Evolutionary conservation across 2,113 vertebrate species (phyloP), one percentile per base, ranked within the genome.

Genomic region (Bubo scandiacus): DNA sequence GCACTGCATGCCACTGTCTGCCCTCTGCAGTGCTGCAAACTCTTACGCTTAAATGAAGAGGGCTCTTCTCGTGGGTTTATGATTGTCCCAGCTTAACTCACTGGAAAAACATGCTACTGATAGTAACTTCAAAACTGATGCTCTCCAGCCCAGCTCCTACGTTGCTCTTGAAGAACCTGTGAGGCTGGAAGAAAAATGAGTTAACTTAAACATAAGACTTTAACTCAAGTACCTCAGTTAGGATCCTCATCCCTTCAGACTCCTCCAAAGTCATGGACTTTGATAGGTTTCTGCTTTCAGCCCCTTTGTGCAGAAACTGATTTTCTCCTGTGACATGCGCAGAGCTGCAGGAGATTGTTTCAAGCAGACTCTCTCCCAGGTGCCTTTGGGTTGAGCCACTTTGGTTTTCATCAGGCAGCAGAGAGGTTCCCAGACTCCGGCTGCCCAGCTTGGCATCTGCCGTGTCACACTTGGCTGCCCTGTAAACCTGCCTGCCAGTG

Each of bases 191-290:
- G 27, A 51, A 25, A 42, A 47, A 47, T 38, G 49, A n/a, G 26
- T 25, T 63, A 32, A 38, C 58, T 78, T 78, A 85, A 32, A 17
- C 2, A 3, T 42, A 67, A 26, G 25, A 51, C 19, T 86, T 83
- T 66, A 83, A 86, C 10, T 78, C 27, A 54, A 58, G 22, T 36
- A 32, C 5, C 8, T 92, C 54, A 27, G 22, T 72, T 63, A 61
- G 32, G 27, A 51, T 51, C 36, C 40, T 86, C 32, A 43, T 57
- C 11, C 12, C 10, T n/a, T 54, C 62, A 25, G 42, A 16, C 7
- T 72, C 22, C 36, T 3, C 2, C 43, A 23, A n/a, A 86, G 4
- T 34, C 2, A 12, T 0, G 0, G 61, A n/a, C 19, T 63, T 52
- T 11, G 12, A 14, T 30, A 83, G 63, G 19, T 66, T 86, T 68